Conservation (phyloP, 2,113 vertebrate genomes). For the Cyanoliseus patagonus region DNA sequence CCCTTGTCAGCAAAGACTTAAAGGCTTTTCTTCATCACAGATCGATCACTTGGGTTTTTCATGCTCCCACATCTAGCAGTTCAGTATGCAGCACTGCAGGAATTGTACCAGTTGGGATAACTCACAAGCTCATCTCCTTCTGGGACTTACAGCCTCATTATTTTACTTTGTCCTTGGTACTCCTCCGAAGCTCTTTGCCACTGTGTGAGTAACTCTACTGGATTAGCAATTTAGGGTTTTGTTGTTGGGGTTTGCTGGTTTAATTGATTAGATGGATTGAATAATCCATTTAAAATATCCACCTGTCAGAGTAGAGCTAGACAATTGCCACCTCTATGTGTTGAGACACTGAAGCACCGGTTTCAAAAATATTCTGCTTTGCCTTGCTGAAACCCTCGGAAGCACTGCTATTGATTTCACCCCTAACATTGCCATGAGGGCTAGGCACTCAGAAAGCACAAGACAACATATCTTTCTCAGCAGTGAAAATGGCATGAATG, state of each 20-base stretch:
- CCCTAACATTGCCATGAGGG: background rate
- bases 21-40: conserved; percentile 1
- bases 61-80: background rate
- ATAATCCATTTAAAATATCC: background rate
- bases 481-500: background rate
- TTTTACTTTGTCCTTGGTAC: background rate
- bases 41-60: background rate
- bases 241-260: background rate
- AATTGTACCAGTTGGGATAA: background rate
- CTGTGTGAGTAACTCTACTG: background rate
- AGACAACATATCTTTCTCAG: background rate
- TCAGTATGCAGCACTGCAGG: background rate
- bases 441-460: background rate
- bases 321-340: background rate
- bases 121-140: background rate
- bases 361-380: background rate
- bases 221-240: background rate
- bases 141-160: background rate
- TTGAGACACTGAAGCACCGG: background rate
- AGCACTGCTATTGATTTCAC: background rate
- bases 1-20: background rate
- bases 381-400: rapidly evolving
- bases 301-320: background rate
- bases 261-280: background rate
- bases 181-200: background rate